Base-by-base conservation (phyloP, 1,140 invertebrate genomes). In the Archegozetes longisetosus region DNA sequence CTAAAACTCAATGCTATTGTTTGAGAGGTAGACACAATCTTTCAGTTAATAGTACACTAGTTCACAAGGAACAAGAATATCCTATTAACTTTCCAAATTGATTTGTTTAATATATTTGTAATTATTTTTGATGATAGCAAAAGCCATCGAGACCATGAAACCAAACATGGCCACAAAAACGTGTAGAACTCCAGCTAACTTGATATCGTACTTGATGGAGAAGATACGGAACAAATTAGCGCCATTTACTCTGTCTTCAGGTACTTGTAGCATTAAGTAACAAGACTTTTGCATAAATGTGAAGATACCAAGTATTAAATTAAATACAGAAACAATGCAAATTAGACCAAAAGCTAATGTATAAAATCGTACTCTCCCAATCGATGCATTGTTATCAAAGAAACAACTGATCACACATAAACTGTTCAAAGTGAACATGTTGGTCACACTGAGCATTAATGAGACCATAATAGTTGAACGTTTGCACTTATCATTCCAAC, bases 121-220 rank as follows among this genome's bases (percentile, higher is more conserved):
- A 25, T 58, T 58, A 27, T 58, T 49, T 3, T 53, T 49, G 24
- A 58, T 58, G 22, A 58, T 58, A 9, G 57, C 57, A 51, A 58
- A 58, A 22, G 46, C 57, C 14, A 58, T 58, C 1, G 25, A 40
- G 9, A 49, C 49, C 9, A 27, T 12, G 50, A 58, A 58, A 23
- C 46, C 1, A 4, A 58, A 40, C 9, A 58, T 12, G 13, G 20
- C 17, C 17, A 24, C 26, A 2, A 58, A 1, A 1, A 58, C 17
- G 40, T 58, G 57, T 50, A 58, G 13, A 53, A 58, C 13, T 9
- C n/a, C 57, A 50, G 32, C 17, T 22, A 58, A 49, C 26, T 58
- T 58, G n/a, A 58, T n/a, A 40, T 58, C 57, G 32, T 58, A 58
- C n/a, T 53, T 49, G 3, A 51, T 12, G 2, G 23, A 50, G 1